Conservation (phyloP, 2,888 invertebrate genomes). For the Leptopilina myrica region DNA sequence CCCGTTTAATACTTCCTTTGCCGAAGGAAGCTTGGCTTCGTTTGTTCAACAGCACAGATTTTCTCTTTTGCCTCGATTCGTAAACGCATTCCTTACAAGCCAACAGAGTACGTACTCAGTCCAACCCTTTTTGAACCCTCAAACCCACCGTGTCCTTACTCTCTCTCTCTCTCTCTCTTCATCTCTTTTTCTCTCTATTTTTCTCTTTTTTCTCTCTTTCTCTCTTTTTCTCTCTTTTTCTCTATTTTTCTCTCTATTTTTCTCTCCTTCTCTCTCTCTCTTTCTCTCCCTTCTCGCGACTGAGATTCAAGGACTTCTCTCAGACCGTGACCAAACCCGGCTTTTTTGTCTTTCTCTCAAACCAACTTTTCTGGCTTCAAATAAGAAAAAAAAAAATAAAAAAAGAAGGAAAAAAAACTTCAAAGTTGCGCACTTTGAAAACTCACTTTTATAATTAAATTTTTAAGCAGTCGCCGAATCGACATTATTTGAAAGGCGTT, state of each 20-base stretch:
- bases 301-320: conserved; percentile 28
- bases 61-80: conserved; percentile 54
- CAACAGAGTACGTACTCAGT: conserved; percentile 29
- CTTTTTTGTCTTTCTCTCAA: conserved; percentile 9
- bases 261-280: too few species aligned
- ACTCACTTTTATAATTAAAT: conserved; percentile 19
- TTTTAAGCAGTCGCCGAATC: conserved; percentile 7
- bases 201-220: too few species aligned
- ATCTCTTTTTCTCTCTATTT: too few species aligned
- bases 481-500: conserved; percentile 8
- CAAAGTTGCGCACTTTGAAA: conserved; percentile 12
- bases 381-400: not conserved
- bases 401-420: not conserved
- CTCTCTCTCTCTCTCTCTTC: too few species aligned
- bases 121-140: conserved; percentile 13
- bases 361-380: conserved; percentile 17
- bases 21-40: conserved; percentile 49
- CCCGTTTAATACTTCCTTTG: conserved; percentile 54
- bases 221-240: too few species aligned
- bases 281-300: not conserved
- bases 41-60: conserved; percentile 55
- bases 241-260: too few species aligned
- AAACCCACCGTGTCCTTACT: not conserved
- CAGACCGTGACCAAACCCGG: conserved; percentile 14
- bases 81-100: conserved; percentile 53